phyloP scores from a whole-genome alignment of 2,113 vertebrate genomes.

The Chionis minor region DNA sequence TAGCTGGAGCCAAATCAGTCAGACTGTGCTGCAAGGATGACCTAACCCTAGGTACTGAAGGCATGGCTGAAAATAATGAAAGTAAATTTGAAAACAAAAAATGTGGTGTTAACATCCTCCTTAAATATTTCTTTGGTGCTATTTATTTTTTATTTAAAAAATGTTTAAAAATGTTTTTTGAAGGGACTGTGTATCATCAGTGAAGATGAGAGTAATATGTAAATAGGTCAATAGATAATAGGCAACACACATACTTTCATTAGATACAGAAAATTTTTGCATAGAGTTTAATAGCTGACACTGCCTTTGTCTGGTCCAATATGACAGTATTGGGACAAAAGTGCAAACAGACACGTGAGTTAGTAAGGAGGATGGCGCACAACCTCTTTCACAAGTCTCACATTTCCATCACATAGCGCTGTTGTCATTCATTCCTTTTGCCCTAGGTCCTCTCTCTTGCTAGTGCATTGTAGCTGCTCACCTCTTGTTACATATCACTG shows the following conservation, averaged over 20 bases:
- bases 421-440: background rate
- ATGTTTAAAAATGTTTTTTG: background rate
- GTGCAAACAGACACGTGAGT: background rate
- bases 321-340: background rate
- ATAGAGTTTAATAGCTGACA: background rate
- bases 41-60: background rate
- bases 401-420: accelerated
- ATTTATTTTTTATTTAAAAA: background rate
- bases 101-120: background rate
- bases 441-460: background rate
- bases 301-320: background rate
- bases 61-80: background rate
- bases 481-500: background rate
- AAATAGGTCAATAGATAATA: background rate
- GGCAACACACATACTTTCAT: background rate
- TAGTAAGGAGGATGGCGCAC: background rate
- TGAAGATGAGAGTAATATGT: background rate
- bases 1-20: background rate
- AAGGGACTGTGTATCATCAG: background rate
- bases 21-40: background rate
- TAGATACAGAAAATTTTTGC: background rate
- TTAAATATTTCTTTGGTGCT: background rate
- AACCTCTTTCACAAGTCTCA: background rate
- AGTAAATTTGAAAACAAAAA: background rate
- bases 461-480: background rate